These are phyloP conservation scores for Drosophila ochracea DNA, from an alignment of 2,888 invertebrate species.

Conservation along the genomic window DNA sequence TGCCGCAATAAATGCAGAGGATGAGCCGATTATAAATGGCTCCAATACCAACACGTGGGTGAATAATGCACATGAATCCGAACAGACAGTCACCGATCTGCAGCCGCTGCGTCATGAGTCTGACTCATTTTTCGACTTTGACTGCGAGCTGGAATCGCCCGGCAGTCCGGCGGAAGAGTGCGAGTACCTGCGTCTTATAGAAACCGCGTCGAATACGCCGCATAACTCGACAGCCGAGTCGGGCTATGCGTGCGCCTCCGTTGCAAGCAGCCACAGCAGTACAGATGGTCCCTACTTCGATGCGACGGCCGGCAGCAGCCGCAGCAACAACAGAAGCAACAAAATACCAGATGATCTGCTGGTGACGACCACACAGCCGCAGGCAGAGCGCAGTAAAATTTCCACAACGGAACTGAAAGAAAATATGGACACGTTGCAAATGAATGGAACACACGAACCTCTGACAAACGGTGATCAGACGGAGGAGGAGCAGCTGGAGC, in stretches of 20 bases:
- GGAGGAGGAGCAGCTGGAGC: conserved; percentile 22
- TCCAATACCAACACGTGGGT: conserved; percentile 83
- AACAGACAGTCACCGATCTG: conserved; percentile 84
- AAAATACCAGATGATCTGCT: conserved; percentile 41
- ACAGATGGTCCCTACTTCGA: conserved; percentile 86
- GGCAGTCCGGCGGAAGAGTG: conserved; percentile 89
- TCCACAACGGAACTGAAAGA: conserved; percentile 48
- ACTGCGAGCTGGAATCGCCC: conserved; percentile 89
- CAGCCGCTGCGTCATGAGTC: conserved; percentile 86
- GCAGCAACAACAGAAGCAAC: conserved; percentile 60
- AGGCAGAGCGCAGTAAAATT: conserved; percentile 33
- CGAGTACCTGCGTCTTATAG: conserved; percentile 86
- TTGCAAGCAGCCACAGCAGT: conserved; percentile 86
- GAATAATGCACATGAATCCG: conserved; percentile 75
- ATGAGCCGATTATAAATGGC: conserved; percentile 83
- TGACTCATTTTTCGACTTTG: conserved; percentile 89
- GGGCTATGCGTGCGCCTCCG: conserved; percentile 86
- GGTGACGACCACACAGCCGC: conserved; percentile 40
- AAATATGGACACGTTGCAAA: conserved; percentile 39
- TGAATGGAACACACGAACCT: conserved; percentile 54
- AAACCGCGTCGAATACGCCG: conserved; percentile 86
- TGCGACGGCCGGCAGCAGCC: conserved; percentile 76
- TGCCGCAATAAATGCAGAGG: conserved; percentile 75
- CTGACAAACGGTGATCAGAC: conserved; percentile 67
- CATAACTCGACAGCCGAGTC: conserved; percentile 86